A percentile compares a stretch with the other conserved stretches of the same genome.
Conservation (phyloP, 2,113 vertebrate species). For the Myocastor coypus region DNA sequence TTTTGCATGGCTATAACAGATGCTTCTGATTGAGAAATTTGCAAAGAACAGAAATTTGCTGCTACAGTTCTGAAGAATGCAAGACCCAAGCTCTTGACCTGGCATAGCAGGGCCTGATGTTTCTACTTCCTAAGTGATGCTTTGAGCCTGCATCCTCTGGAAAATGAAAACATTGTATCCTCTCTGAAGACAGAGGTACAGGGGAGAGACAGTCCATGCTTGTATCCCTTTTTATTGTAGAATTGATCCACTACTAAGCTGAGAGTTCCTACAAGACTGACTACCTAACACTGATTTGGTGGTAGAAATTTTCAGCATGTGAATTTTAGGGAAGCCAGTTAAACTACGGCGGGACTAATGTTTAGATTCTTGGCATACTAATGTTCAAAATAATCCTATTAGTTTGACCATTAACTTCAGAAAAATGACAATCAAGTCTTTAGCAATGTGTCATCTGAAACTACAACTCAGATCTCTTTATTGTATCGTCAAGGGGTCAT, state of each 20-base stretch:
- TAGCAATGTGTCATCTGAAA: neutral
- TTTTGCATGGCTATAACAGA: neutral
- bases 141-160: neutral
- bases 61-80: neutral
- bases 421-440: neutral
- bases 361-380: neutral
- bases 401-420: neutral
- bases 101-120: neutral
- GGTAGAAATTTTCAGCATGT: neutral
- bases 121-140: neutral
- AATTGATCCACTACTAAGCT: neutral
- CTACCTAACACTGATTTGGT: neutral
- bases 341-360: neutral
- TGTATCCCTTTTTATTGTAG: neutral
- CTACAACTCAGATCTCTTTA: neutral
- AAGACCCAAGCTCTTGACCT: too few species aligned
- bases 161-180: neutral
- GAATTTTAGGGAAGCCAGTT: neutral
- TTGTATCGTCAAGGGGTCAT: neutral
- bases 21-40: neutral
- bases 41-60: neutral
- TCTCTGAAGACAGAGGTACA: neutral
- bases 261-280: neutral
- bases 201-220: neutral
- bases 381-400: neutral